These are phyloP conservation scores for Amblyjoppa proteus DNA, from an alignment of 2,888 invertebrate genomes.

Conservation along the genomic window DNA sequence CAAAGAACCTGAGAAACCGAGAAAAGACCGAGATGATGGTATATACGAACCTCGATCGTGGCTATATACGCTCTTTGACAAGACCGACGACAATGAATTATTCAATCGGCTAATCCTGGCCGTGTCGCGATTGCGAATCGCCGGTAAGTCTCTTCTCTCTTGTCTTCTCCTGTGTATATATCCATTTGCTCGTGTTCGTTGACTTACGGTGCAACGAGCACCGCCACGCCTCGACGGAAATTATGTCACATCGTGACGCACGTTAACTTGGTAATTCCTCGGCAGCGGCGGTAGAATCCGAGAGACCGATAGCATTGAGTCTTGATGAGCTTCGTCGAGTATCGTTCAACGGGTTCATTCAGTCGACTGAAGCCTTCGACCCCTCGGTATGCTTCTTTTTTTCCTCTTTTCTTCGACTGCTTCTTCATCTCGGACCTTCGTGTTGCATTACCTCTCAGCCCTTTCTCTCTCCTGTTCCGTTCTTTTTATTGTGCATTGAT, in stretches of 20 bases:
- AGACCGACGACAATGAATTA: constrained; percentile 83
- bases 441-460: constrained; percentile 39
- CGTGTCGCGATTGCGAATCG: constrained; percentile 82
- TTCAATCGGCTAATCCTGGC: constrained; percentile 81
- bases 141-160: constrained; percentile 61
- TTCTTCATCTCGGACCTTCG: constrained; percentile 56
- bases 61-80: constrained; percentile 79
- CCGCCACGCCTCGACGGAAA: constrained; percentile 52
- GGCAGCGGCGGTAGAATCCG: constrained; percentile 33
- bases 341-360: constrained; percentile 65
- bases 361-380: constrained; percentile 37
- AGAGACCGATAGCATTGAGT: constrained; percentile 43
- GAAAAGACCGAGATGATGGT: constrained; percentile 56
- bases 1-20: constrained; percentile 48
- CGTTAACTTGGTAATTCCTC: constrained; percentile 66
- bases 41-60: constrained; percentile 56
- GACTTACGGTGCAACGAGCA: constrained; percentile 15
- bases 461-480: constrained; percentile 26
- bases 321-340: constrained; percentile 66
- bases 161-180: constrained; percentile 49
- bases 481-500: constrained; percentile 62
- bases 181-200: constrained; percentile 30
- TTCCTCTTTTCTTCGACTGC: constrained; percentile 39
- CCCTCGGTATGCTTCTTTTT: constrained; percentile 26
- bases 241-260: constrained; percentile 63